Base-by-base conservation (phyloP, 2,888 invertebrate genomes). In the Dimorphilus gyrociliatus region DNA sequence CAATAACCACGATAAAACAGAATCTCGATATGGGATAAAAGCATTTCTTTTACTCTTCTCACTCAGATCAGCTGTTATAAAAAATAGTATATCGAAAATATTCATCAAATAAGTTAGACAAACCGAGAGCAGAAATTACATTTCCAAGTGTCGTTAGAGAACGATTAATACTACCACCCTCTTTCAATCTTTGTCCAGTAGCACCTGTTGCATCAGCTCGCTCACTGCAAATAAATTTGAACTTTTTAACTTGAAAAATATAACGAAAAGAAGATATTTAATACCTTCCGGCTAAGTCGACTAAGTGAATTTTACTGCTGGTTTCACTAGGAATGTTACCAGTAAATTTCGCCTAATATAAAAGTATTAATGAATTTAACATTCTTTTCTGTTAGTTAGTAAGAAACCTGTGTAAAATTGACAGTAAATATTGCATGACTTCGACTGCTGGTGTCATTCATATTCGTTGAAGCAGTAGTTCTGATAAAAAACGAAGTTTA, bases 131-230 rank as follows among this genome's bases (percentile, higher is more conserved):
- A 10, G 76, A 76, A 47, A 78, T 77, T 38, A 78, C 78, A 62
- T 76, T 78, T 49, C 77, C 76, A 25, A 78, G 67, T 24, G 77
- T 76, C 17, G 77, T 78, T 37, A 78, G 63, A 32, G 77, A 77
- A 50, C 74, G 74, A 56, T 78, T 78, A 48, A 78, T 78, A 47
- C 75, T 77, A 29, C 66, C 64, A 19, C 67, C 67, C 51, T 68
- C 67, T 59, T 80, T 81, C 38, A 86, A 65, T 14, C 85, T 70
- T 62, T 81, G 78, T 0, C 85, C 86, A 6, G 84, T 84, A 16
- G 86, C 85, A 25, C 84, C 84, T 1, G 84, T 50, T 1, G 53
- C 46, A 38, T 51, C 50, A n/a, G 63, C 62, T 39, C 61, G 42
- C 39, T 64, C 64, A 47, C 63, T 63, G 36, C 3, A 24, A 40